A percentile compares a stretch with the other conserved stretches of the same genome.
phyloP scores from a whole-genome alignment of 2,113 vertebrate species.

The Crotalus helleri region DNA sequence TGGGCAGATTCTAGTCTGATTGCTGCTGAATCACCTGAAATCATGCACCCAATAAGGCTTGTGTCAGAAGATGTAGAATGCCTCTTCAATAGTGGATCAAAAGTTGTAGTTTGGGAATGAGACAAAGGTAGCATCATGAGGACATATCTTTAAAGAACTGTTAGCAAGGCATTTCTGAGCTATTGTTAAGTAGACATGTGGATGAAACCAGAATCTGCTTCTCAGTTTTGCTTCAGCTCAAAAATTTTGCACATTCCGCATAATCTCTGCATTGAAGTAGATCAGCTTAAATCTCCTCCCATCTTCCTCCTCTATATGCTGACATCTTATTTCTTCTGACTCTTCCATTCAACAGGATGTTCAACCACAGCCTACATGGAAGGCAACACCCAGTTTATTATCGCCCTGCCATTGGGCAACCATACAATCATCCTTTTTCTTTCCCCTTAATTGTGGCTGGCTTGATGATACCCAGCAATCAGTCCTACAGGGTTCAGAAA shows the following conservation, averaged over 20 bases:
- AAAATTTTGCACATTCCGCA: neutral
- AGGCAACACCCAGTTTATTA: conserved; percentile 22
- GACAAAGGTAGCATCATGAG: too few species aligned
- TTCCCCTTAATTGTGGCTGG: conserved; percentile 27
- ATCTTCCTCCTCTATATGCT: neutral
- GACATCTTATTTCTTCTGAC: conserved; percentile 3
- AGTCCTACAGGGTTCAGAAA: conserved; percentile 12
- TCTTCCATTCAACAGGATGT: conserved; percentile 3
- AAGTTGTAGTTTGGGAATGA: too few species aligned
- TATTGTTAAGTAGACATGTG: too few species aligned
- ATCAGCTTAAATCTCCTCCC: neutral
- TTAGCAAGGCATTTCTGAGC: too few species aligned
- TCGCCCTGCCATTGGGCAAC: conserved; percentile 18
- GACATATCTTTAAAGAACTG: too few species aligned
- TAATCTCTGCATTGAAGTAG: neutral
- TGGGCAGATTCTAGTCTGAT: too few species aligned
- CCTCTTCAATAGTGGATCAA: too few species aligned
- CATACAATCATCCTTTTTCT: conserved; percentile 19
- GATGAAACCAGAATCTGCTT: neutral
- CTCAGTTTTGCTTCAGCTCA: neutral
- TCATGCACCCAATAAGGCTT: too few species aligned
- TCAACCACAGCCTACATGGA: conserved; percentile 12
- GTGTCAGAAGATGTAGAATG: too few species aligned
- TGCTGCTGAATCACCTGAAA: too few species aligned
- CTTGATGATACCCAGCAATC: conserved; percentile 27